Base-by-base conservation (phyloP, 64 coral and sea anemone species). In the Porites lutea region DNA sequence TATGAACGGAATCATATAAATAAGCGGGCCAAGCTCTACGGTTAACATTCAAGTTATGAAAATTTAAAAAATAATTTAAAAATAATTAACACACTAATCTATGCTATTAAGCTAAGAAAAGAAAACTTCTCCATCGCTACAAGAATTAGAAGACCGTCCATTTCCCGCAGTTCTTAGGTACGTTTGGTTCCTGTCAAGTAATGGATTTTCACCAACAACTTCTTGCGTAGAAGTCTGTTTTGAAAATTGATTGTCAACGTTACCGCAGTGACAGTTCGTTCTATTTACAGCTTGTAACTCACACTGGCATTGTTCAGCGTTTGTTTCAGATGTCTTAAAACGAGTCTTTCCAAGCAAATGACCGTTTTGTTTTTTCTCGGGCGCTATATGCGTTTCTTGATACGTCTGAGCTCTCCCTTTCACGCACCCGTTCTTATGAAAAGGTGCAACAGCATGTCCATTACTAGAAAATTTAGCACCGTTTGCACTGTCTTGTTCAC, bases 311-410 rank as follows among this genome's bases (percentile, higher is more conserved):
- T 84, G 50, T 21, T 66, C 15, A 51, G 68, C 8, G n/a, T 64
- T 14, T 52, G 61, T 52, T 4, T 48, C 61, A 0, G 5, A 5
- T 18, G 16, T 45, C 52, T 53, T 68, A 51, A 69, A 52, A 16
- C 61, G 62, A n/a, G 15, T 18, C 52, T 52, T 84, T 4, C 81
- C 57, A 15, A 46, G n/a, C 51, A 68, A 7, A 46, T 52, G 81
- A 23, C 81, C 62, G 43, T 84, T 84, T n/a, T 65, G 45, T 65
- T 52, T 50, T 11, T 48, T 61, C 19, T 84, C 63, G 19, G 62
- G 48, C 63, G 19, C 45, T 23, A 68, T 20, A 48, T 7, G 1
- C 46, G 5, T 7, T 18, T 67, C 81, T 84, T 48, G 67, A 52
- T 11, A 52, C 11, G 11, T 3, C 15, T 6, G 48, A 2, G 16